phyloP scores from a whole-genome alignment of 2,888 invertebrate genomes.

The Boloria euphrosyne region DNA sequence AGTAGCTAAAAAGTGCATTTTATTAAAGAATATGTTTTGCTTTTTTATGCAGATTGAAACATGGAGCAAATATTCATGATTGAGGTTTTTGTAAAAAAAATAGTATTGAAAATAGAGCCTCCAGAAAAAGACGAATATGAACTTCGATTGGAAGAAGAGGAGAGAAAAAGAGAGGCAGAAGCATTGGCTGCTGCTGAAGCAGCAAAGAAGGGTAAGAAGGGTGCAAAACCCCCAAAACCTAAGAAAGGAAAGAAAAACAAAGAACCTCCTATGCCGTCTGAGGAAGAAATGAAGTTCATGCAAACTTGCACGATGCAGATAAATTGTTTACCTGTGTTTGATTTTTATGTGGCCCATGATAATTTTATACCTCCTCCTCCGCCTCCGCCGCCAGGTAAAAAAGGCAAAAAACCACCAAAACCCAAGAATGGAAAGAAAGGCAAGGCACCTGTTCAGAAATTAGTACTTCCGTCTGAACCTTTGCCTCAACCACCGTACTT shows the following conservation, averaged over 20 bases:
- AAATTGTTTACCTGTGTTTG: conserved; percentile 71
- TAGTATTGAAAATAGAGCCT: conserved; percentile 70
- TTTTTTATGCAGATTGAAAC: conserved; percentile 23
- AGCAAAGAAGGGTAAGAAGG: conserved; percentile 52
- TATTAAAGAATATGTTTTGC: neutral
- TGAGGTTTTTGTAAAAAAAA: conserved; percentile 72
- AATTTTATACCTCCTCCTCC: conserved; percentile 73
- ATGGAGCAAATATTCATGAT: conserved; percentile 80
- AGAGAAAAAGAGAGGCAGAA: conserved; percentile 64
- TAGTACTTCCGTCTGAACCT: conserved; percentile 69
- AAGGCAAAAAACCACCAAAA: conserved; percentile 55
- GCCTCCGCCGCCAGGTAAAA: conserved; percentile 60
- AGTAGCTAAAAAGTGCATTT: neutral
- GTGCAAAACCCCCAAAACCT: conserved; percentile 41
- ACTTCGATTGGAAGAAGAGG: conserved; percentile 65
- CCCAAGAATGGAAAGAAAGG: conserved; percentile 59
- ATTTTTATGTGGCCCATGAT: conserved; percentile 75
- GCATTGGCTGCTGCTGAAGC: conserved; percentile 62
- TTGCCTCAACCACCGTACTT: conserved; percentile 74
- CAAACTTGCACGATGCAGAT: conserved; percentile 74
- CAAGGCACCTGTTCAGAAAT: conserved; percentile 50
- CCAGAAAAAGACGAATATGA: conserved; percentile 74
- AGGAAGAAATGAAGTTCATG: conserved; percentile 76
- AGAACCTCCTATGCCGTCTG: conserved; percentile 68
- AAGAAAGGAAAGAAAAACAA: conserved; percentile 65